Evolutionary conservation across 2,888 invertebrate genomes (phyloP), one percentile per base, ranked within the genome.

Genomic region (Aphidoletes aphidimyza): DNA sequence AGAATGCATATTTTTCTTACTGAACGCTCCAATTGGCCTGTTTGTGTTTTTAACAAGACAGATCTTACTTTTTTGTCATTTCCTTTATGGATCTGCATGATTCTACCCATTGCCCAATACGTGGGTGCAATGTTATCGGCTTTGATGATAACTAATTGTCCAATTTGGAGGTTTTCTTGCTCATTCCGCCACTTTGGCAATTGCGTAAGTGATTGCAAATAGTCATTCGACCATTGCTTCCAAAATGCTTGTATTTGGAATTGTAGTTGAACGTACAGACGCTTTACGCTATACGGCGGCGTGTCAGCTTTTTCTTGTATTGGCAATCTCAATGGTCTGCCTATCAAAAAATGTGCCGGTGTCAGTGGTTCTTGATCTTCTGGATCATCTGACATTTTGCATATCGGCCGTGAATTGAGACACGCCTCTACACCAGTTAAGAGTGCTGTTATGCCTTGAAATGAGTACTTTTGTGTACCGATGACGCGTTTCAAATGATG

Each of bases 301-400:
- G 2, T 3, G 14, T 59, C 59, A 3, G 59, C 59, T 26, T 26
- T 59, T 59, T 59, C 59, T 3, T 59, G 26, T 9, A 59, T 59
- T 26, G 59, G 59, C 26, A 59, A 26, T 9, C 26, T 86, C 0
- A 87, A 84, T 6, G 87, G 78, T 22, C 86, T 84, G 45, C 88
- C 88, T 39, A 88, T 86, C 2, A 89, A 84, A 83, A 88, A 88
- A 84, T 88, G 89, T 0, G 86, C 87, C 34, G 88, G 88, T 8
- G 88, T 88, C 6, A 88, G 85, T 8, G 86, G 86, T 9, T 85
- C 83, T 8, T 86, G 85, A 84, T 88, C 88, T 1, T 84, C 34
- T 0, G 87, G 86, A 84, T 87, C 87, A 8, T 86, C 83, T 2
- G 88, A 87, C 0, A 87, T 1, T 0, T 87, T 86, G 26, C 86